A percentile compares a stretch with the other conserved stretches of the same genome.
Evolutionary conservation across 2,113 vertebrate genomes (phyloP).

Genomic region (Myotis lucifugus): DNA sequence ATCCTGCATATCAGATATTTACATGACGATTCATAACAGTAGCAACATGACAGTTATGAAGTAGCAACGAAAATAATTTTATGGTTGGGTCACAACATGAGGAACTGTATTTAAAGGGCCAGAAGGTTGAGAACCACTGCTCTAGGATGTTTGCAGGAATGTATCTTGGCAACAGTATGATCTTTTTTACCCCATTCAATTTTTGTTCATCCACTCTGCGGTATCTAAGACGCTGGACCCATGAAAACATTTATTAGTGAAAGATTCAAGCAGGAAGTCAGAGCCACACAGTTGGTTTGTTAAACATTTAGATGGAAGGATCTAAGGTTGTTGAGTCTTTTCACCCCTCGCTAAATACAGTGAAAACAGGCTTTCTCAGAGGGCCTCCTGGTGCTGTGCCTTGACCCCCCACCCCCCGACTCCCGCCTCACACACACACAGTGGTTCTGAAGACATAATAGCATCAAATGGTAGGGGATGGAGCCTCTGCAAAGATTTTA

Average conservation of each 20-base stretch:
- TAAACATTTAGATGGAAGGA: background rate
- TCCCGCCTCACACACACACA: background rate
- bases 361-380: background rate
- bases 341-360: background rate
- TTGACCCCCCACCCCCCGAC: too few relatives aligned
- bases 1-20: too few relatives aligned
- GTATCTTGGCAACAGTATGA: background rate
- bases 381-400: background rate
- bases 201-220: background rate
- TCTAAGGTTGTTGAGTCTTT: background rate
- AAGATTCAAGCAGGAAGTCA: background rate
- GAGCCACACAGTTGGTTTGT: background rate
- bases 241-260: background rate
- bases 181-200: background rate
- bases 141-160: background rate
- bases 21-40: too few relatives aligned
- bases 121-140: too few relatives aligned
- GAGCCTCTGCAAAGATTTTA: background rate
- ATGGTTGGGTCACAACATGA: too few relatives aligned
- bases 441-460: background rate
- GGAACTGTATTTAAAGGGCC: too few relatives aligned
- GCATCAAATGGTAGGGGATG: background rate
- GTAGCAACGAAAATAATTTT: too few relatives aligned
- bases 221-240: background rate
- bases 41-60: too few relatives aligned